phyloP scores from a whole-genome alignment of 2,888 invertebrate species.

The Ophion slaviceki region DNA sequence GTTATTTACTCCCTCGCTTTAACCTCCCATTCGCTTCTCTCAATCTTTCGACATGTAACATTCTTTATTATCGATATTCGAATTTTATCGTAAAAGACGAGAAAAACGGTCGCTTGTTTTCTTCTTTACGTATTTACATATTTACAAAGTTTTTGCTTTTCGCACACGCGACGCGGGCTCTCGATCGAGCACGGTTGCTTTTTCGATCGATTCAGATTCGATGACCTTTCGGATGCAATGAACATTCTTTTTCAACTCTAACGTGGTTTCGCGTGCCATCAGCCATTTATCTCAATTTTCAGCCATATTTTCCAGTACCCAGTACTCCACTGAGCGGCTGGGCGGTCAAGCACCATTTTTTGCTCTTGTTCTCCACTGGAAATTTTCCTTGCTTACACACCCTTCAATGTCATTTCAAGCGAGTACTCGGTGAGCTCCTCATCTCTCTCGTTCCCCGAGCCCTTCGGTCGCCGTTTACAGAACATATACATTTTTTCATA shows the following conservation, averaged over 20 bases:
- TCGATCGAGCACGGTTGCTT: constrained; percentile 39
- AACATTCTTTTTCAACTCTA: too few relatives aligned
- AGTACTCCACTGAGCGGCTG: not conserved
- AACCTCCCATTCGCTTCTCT: constrained; percentile 6
- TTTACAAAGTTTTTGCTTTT: constrained; percentile 72
- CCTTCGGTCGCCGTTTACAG: constrained; percentile 58
- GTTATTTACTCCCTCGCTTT: not conserved
- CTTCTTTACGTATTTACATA: constrained; percentile 75
- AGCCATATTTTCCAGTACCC: not conserved
- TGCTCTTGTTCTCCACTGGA: not conserved
- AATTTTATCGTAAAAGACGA: constrained; percentile 58
- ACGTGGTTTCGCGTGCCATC: not conserved
- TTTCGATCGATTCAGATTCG: constrained; percentile 61
- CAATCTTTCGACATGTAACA: constrained; percentile 58
- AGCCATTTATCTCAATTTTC: not conserved
- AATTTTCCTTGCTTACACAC: not conserved
- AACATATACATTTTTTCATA: constrained; percentile 59
- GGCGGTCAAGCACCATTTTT: not conserved
- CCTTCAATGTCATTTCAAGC: not conserved
- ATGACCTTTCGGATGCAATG: not conserved
- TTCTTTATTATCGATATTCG: constrained; percentile 62
- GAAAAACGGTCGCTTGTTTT: constrained; percentile 52
- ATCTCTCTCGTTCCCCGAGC: constrained; percentile 27
- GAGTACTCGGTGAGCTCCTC: not conserved
- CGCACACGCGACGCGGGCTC: constrained; percentile 50